Percentiles rank a stretch among this genome's conserved stretches.
Conservation (phyloP, 2,797 vertebrate genomes). For the Molossus molossus region DNA sequence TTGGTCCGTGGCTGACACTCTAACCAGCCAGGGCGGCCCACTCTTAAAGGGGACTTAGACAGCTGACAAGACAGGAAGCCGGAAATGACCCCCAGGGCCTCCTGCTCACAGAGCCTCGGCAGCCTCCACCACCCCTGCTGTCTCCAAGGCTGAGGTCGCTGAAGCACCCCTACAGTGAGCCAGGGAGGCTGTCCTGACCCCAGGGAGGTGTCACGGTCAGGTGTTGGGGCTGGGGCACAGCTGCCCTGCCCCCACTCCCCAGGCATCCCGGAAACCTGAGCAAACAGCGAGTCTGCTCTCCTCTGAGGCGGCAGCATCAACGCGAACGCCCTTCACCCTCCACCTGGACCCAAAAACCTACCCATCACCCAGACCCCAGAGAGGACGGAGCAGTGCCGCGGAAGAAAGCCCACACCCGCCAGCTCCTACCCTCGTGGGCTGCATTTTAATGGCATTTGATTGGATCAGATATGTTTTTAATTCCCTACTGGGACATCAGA, state of each 20-base stretch:
- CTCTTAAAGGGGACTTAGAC: neutral
- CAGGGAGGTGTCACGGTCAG: accelerated
- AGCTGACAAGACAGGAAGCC: neutral
- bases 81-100: neutral
- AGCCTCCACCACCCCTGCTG: accelerated
- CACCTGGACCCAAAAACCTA: constrained; percentile 40
- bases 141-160: neutral
- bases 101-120: neutral
- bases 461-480: constrained; percentile 80
- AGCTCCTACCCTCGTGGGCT: constrained; percentile 63
- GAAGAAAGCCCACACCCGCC: neutral
- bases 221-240: neutral
- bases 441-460: constrained; percentile 61
- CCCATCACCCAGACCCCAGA: constrained; percentile 40
- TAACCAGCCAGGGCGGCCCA: neutral
- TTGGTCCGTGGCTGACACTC: too few species aligned
- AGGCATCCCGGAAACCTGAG: neutral
- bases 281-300: neutral
- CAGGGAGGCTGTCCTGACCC: neutral
- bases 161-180: accelerated
- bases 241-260: neutral
- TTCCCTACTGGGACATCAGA: constrained; percentile 83
- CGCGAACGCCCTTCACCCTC: neutral
- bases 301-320: neutral
- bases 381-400: neutral